phyloP scores from a whole-genome alignment of 2,113 vertebrate species.

The Drymodes brunneopygia region DNA sequence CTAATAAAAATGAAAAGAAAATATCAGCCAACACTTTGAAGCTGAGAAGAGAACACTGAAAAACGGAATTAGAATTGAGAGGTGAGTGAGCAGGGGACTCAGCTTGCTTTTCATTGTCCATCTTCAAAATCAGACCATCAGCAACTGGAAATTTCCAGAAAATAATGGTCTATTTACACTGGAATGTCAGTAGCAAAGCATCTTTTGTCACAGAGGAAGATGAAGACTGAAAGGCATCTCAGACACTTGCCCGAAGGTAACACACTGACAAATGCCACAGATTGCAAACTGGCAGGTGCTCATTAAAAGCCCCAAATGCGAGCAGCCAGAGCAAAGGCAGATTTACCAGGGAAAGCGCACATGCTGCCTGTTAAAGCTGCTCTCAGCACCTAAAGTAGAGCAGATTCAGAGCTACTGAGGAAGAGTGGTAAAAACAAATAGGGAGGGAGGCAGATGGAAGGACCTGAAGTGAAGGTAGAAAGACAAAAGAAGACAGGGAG shows the following conservation, averaged over 20 bases:
- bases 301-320: background rate
- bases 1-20: background rate
- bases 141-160: background rate
- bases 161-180: background rate
- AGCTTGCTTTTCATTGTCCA: background rate
- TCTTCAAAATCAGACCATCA: background rate
- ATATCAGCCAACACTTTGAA: background rate
- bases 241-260: background rate
- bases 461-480: background rate
- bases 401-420: background rate
- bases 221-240: background rate
- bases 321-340: background rate
- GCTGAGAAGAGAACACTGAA: background rate
- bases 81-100: background rate
- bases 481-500: background rate
- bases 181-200: background rate
- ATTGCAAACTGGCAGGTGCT: background rate
- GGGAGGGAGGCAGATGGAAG: background rate
- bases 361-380: background rate
- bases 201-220: background rate
- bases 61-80: background rate
- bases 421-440: background rate
- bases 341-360: background rate
- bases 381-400: background rate
- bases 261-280: background rate